Evolutionary conservation across 2,888 invertebrate species (phyloP).

Genomic region (Drosophila rellima): DNA sequence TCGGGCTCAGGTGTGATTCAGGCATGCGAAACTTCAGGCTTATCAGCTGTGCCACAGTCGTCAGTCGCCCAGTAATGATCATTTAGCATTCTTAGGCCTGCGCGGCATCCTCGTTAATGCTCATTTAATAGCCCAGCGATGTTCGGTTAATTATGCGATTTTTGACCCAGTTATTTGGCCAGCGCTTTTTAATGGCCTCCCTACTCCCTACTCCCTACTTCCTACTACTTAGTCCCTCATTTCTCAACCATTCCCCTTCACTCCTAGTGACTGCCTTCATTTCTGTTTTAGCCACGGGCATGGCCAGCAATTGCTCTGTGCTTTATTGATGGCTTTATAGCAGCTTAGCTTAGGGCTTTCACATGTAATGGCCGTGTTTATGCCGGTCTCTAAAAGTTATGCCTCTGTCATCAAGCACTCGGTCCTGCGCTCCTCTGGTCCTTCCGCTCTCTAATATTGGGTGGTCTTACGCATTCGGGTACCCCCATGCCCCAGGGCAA

Average conservation of each 20-base stretch:
- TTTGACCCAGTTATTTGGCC: slow-evolving; percentile 69
- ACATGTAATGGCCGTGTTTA: slow-evolving; percentile 77
- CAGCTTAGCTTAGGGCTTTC: slow-evolving; percentile 61
- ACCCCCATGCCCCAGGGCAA: slow-evolving; percentile 32
- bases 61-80: slow-evolving; percentile 26
- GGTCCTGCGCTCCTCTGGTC: not conserved
- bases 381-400: slow-evolving; percentile 69
- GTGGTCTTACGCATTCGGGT: slow-evolving; percentile 18
- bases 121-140: slow-evolving; percentile 64
- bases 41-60: slow-evolving; percentile 57
- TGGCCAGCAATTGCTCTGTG: slow-evolving; percentile 44
- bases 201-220: not conserved
- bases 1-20: slow-evolving; percentile 1
- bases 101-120: slow-evolving; percentile 49
- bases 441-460: slow-evolving; percentile 1
- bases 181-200: slow-evolving; percentile 67
- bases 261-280: not conserved
- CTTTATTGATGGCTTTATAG: slow-evolving; percentile 74
- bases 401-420: slow-evolving; percentile 45
- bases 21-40: slow-evolving; percentile 33
- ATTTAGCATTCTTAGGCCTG: slow-evolving; percentile 21
- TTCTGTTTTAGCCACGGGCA: slow-evolving; percentile 16
- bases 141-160: slow-evolving; percentile 74
- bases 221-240: not conserved
- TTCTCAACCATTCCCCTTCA: too few species aligned